phyloP scores from a whole-genome alignment of 1,140 invertebrate species.

The Aphidius ervi region DNA sequence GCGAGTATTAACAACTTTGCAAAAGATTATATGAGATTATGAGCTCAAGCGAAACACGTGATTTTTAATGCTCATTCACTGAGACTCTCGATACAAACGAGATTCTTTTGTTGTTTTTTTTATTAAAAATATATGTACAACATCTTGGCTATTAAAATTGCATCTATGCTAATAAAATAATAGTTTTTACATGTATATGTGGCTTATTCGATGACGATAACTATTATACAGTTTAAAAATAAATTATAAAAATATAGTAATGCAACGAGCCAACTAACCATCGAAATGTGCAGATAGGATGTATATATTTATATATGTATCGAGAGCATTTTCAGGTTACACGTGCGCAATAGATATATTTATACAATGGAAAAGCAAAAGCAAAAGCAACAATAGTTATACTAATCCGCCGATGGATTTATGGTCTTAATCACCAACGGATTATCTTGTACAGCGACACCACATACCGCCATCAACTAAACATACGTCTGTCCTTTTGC shows the following conservation, averaged over 20 bases:
- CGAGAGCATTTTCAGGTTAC: too few species aligned
- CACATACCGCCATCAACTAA: constrained; percentile 44
- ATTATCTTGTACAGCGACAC: constrained; percentile 55
- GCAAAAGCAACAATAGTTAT: constrained; percentile 25
- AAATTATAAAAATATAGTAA: too few species aligned
- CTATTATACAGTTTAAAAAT: too few species aligned
- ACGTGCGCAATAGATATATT: too few species aligned
- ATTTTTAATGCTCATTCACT: constrained; percentile 49
- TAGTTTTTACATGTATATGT: too few species aligned
- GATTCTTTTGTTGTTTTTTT: constrained; percentile 18
- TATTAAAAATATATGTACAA: constrained; percentile 15
- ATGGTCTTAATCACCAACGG: constrained; percentile 62
- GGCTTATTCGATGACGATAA: too few species aligned
- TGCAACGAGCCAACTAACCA: too few species aligned
- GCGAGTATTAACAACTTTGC: constrained; percentile 56
- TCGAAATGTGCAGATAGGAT: too few species aligned
- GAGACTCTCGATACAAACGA: constrained; percentile 5
- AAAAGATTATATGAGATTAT: constrained; percentile 57
- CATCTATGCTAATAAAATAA: too few species aligned
- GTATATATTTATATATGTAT: too few species aligned
- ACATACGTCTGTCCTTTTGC: constrained; percentile 52
- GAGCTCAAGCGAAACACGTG: constrained; percentile 54
- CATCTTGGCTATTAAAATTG: too few species aligned
- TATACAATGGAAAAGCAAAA: too few species aligned
- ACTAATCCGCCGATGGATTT: constrained; percentile 59